Percentiles rank a stretch among this genome's conserved stretches.
These are phyloP conservation scores for Tyrannus savana DNA, from an alignment of 2,113 vertebrate genomes.

Conservation along the genomic window DNA sequence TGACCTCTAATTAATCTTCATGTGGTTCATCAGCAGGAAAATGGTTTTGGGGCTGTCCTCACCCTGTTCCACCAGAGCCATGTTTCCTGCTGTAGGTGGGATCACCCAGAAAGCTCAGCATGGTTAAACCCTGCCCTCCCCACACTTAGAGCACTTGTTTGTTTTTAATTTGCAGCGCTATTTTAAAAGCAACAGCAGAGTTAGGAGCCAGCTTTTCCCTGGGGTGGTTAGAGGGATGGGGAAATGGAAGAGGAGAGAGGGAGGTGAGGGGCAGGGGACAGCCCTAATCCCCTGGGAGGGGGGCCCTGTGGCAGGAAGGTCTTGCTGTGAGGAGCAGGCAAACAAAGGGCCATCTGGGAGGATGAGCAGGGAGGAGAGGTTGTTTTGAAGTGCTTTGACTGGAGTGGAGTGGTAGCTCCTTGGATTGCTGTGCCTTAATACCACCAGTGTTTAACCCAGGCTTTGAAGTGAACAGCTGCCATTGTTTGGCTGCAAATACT, in stretches of 20 bases:
- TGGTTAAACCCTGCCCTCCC: not conserved
- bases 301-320: conserved; percentile 13
- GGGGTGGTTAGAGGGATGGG: not conserved
- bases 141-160: not conserved
- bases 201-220: not conserved
- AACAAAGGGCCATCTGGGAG: conserved; percentile 64
- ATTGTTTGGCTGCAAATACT: conserved; percentile 49
- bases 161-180: not conserved
- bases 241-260: not conserved
- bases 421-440: conserved; percentile 26
- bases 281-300: not conserved
- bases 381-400: conserved; percentile 48
- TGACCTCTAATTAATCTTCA: not conserved
- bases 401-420: conserved; percentile 10
- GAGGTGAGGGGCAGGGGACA: not conserved
- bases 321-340: conserved; percentile 18
- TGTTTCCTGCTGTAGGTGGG: not conserved
- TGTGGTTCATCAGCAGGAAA: not conserved
- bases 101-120: not conserved
- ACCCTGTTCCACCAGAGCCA: rapidly evolving
- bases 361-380: not conserved
- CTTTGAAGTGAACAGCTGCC: conserved; percentile 65
- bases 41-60: not conserved
- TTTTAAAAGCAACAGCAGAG: not conserved
- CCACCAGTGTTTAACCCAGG: not conserved